Evolutionary conservation across 2,113 vertebrate species (phyloP).

Genomic region (Caracal caracal): DNA sequence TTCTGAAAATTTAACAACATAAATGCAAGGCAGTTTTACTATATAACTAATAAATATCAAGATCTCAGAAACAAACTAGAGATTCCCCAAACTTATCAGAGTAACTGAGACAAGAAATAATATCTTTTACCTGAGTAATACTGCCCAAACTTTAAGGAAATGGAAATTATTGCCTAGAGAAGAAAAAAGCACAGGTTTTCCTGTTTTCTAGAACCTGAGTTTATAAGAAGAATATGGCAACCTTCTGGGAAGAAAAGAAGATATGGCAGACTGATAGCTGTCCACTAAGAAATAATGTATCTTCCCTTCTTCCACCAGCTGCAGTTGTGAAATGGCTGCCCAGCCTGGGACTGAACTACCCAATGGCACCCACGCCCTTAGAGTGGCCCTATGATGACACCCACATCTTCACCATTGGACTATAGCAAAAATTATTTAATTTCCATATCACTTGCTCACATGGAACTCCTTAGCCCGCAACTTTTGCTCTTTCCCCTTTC

Average conservation of each 20-base stretch:
- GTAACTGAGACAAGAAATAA: background rate
- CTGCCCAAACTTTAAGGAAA: background rate
- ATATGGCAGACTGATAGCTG: background rate
- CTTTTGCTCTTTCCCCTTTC: background rate
- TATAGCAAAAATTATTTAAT: background rate
- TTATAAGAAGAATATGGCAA: background rate
- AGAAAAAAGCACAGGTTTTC: background rate
- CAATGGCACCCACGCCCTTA: rapidly evolving
- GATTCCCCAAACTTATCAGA: background rate
- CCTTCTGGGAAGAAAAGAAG: background rate
- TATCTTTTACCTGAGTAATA: background rate
- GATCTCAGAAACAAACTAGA: slow-evolving; percentile 13
- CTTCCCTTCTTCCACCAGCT: background rate
- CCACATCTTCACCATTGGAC: background rate
- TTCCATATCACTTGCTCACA: background rate
- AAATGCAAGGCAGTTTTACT: background rate
- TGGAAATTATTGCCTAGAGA: background rate
- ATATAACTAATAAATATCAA: background rate
- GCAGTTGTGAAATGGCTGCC: background rate
- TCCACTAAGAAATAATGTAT: background rate
- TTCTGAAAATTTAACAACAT: background rate
- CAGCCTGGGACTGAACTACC: background rate
- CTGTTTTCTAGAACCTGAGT: background rate
- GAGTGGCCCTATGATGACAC: background rate
- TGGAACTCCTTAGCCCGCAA: background rate